Evolutionary conservation across 2,888 invertebrate genomes (phyloP), one percentile per base, ranked within the genome.

Genomic region (Tetragonula carbonaria): DNA sequence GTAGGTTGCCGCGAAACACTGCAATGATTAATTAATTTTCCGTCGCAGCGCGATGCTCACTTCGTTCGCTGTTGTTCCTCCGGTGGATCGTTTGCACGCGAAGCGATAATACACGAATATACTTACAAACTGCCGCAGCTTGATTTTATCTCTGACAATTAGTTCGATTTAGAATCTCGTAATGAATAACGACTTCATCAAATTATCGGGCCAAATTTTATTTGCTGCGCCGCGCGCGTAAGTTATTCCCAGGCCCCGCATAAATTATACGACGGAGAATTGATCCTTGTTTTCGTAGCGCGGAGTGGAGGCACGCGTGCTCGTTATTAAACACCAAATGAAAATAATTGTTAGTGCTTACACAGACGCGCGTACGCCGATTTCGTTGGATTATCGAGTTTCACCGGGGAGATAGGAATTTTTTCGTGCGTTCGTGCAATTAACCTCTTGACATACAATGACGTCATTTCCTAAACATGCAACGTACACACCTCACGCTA

Each of bases 161-260:
- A 57, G 57, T 71, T 55, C 38, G 33, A 57, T 71, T 38, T 71
- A 55, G 71, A 38, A 23, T 57, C 57, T 57, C 71, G 23, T 71
- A 57, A 71, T 71, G 71, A 71, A 57, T 57, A 57, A 28, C 38
- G 57, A 57, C 57, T 71, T 71, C 71, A 71, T 71, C 55, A 57
- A 71, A 71, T 71, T 71, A 71, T 71, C 71, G 71, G 38, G 4
- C 18, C 71, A 38, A 38, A 71, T 71, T 71, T 71, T 71, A 57
- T 71, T 57, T 71, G 71, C 38, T 18, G 38, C n/a, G n/a, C n/a
- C n/a, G n/a, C 38, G 55, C 18, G 71, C 71, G 57, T 71, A 71
- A 57, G 57, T 71, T 71, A 71, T 71, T 71, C 71, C 71, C 71
- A 71, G n/a, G 28, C 2, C 38, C 55, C 57, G 57, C 33, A 71